These are phyloP conservation scores for Carassius carassius DNA, from an alignment of 2,113 vertebrate genomes.

Conservation along the genomic window DNA sequence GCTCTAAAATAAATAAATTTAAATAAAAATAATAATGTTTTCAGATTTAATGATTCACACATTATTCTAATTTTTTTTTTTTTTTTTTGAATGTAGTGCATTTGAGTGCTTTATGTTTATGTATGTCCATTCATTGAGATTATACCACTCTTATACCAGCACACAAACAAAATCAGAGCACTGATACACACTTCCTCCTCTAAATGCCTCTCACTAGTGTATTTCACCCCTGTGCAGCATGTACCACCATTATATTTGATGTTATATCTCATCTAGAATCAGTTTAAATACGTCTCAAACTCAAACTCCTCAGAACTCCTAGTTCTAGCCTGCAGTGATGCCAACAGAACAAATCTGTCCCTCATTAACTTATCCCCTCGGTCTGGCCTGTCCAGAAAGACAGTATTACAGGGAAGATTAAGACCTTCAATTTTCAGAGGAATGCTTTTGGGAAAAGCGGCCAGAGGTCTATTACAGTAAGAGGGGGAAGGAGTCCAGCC, in stretches of 20 bases:
- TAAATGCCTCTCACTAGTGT: background rate
- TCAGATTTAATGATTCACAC: background rate
- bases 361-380: background rate
- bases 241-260: background rate
- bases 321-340: conserved; percentile 14
- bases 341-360: background rate
- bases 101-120: background rate
- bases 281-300: background rate
- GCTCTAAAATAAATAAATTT: too few species aligned
- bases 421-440: conserved; percentile 42
- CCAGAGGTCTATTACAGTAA: conserved; percentile 38
- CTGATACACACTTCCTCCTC: background rate
- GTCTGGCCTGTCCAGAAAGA: background rate
- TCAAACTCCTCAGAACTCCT: background rate
- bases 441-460: conserved; percentile 20
- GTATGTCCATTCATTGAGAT: conserved; percentile 3
- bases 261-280: background rate
- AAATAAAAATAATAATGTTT: background rate
- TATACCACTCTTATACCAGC: background rate
- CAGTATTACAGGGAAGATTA: conserved; percentile 41
- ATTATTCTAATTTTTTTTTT: too few species aligned
- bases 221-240: background rate
- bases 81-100: background rate
- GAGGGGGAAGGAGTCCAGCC: conserved; percentile 25
- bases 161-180: background rate